These are phyloP conservation scores for Onthophagus taurus DNA, from an alignment of 1,140 invertebrate species.

Conservation along the genomic window DNA sequence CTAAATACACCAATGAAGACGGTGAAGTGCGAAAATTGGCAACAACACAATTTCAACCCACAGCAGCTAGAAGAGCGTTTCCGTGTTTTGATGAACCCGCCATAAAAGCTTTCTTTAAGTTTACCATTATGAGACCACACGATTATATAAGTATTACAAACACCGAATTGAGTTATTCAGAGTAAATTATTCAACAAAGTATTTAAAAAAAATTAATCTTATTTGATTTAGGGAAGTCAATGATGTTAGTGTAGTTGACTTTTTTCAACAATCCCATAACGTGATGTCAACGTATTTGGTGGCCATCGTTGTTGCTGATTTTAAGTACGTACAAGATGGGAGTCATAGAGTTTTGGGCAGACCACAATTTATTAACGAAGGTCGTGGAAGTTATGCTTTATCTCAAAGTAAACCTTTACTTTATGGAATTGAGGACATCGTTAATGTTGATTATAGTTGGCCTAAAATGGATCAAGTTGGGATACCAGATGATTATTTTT, in stretches of 20 bases:
- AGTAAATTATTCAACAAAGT: not conserved
- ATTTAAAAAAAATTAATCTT: too few relatives aligned
- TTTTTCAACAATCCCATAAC: too few relatives aligned
- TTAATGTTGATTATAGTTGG: constrained; percentile 60
- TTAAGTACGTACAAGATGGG: constrained; percentile 11
- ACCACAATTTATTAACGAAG: constrained; percentile 1
- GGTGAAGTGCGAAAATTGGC: constrained; percentile 12
- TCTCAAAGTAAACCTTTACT: not conserved
- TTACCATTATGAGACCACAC: not conserved
- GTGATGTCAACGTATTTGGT: constrained; percentile 69
- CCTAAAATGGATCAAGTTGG: constrained; percentile 80
- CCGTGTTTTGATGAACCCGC: constrained; percentile 13
- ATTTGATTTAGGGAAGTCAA: too few relatives aligned
- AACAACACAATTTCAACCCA: constrained; percentile 10
- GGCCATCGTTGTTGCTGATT: constrained; percentile 49
- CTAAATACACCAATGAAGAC: too few relatives aligned
- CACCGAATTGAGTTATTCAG: not conserved
- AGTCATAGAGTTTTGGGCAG: constrained; percentile 4
- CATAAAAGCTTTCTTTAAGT: constrained; percentile 6
- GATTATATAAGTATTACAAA: constrained; percentile 5
- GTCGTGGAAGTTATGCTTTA: constrained; percentile 1
- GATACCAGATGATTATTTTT: constrained; percentile 70
- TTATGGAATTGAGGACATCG: constrained; percentile 46
- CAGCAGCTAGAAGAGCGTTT: constrained; percentile 5
- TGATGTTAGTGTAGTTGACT: not conserved